Conservation (phyloP, 92 coral and sea anemone genomes). For the Anthopleura xanthogrammica region DNA sequence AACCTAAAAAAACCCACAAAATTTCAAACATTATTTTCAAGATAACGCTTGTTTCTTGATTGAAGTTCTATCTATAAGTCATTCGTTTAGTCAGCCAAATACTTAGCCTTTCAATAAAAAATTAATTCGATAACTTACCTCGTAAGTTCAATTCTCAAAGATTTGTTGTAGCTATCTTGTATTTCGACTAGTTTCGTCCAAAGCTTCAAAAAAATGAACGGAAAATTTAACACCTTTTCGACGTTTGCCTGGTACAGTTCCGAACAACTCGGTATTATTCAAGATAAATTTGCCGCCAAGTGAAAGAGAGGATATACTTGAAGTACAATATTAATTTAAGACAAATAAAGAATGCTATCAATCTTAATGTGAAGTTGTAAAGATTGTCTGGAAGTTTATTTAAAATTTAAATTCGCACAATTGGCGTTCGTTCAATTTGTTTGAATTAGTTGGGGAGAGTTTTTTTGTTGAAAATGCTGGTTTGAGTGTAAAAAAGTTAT, state of each 20-base stretch:
- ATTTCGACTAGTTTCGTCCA: constrained; percentile 79
- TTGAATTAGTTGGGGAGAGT: background rate
- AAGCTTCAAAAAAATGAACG: constrained; percentile 34
- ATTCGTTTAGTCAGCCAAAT: background rate
- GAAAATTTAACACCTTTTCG: background rate
- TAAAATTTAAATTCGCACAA: background rate
- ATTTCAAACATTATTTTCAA: background rate
- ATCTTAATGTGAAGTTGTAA: background rate
- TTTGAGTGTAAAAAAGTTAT: too few relatives aligned
- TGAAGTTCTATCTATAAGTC: background rate
- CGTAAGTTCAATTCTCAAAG: constrained; percentile 81
- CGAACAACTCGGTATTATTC: background rate
- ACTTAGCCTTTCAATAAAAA: background rate
- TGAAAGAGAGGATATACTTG: background rate
- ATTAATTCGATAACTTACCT: constrained; percentile 45
- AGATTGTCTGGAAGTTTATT: background rate
- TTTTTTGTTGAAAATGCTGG: too few relatives aligned
- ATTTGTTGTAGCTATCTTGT: constrained; percentile 82
- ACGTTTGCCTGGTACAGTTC: background rate
- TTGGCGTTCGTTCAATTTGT: background rate
- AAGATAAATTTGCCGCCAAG: background rate
- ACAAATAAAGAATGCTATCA: background rate
- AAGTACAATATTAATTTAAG: background rate
- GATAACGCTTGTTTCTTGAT: background rate
- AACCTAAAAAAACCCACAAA: constrained; percentile 37